Base-by-base conservation (phyloP, 2,113 vertebrate genomes). In the Odobenus rosmarus region DNA sequence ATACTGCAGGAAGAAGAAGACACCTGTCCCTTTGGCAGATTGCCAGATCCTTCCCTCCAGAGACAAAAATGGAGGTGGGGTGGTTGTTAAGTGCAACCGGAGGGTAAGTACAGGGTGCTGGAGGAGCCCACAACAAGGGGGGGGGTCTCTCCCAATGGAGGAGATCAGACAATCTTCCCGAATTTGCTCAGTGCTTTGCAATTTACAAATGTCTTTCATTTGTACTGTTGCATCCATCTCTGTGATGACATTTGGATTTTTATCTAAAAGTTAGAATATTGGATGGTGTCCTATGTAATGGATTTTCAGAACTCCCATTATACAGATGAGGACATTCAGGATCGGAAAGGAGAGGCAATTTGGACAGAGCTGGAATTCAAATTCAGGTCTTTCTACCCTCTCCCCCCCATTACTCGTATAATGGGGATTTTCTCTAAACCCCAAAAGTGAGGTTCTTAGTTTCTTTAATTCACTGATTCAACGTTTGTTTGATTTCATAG, bases 1-100 rank as follows among this genome's bases (percentile, higher is more conserved):
- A 95, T 76, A 96, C 91, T 93, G 72, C 90, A 93, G 97, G 98
- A 9, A 62, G 89, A 55, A 85, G 74, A 69, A 64, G 62, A 76
- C 36, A 88, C 92, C 46, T 51, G 71, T 82, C 95, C 55, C n/a
- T 12, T 23, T n/a, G 69, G 92, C 77, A 59, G 46, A 26, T 26
- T 0, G 16, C 69, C 86, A 95, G 71, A 39, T 46, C 59, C 81
- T 95, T 90, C 85, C 80, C 89, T 95, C 69, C 7, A 42, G 74
- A 95, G 26, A 82, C 90, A 15, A 71, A 39, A 83, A 24, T 5
- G 42, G 92, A 76, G 55, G 79, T 11, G 33, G 53, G 49, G 42
- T 67, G 61, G 21, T 11, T 71, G 39, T 33, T 33, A 12, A 42
- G 33, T 7, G 6, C 24, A 26, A 24, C 16, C 7, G 42, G 64